Base-by-base conservation (phyloP, 2,888 invertebrate species). In the Kryphioiulus occultus region DNA sequence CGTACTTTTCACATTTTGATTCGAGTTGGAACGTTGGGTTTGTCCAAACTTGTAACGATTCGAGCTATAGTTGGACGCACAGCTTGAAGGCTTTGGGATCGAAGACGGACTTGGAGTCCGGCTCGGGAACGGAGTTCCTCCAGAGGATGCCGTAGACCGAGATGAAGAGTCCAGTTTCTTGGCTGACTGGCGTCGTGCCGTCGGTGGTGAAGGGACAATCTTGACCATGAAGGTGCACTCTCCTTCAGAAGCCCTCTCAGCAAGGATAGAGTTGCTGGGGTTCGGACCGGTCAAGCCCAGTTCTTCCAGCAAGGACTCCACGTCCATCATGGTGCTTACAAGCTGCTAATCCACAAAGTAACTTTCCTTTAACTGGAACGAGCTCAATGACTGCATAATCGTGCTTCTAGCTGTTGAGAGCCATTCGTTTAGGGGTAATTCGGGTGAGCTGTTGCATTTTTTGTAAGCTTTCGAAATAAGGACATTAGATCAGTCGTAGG, bases 171-270 rank as follows among this genome's bases (percentile, higher is more conserved):
- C 30, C 30, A 15, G 1, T 30, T 83, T 83, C 44, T 15, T 32
- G 42, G 83, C 17, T 19, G 39, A 26, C 84, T 39, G 42, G 26
- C 83, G 26, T 44, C 87, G 39, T 17, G 87, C 78, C n/a, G 83
- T 87, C 1, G 87, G 87, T 30, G 87, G 87, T 0, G 87, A 87
- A 7, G 87, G 87, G 30, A 87, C 87, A 30, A 87, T 83, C 42
- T 78, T 87, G 32, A 87, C 87, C 87, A 87, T 87, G 53, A 87
- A 87, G 19, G 83, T 83, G 84, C 87, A 87, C 44, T 87, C 87
- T 22, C 83, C 78, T 44, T 87, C 87, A 2, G 68, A 1, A 5
- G 42, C 44, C 68, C 84, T n/a, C n/a, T 87, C 83, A 19, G 32
- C 59, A 10, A 47, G 19, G 17, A 82, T 39, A 26, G 83, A 30